A percentile compares a stretch with the other conserved stretches of the same genome.
phyloP scores from a whole-genome alignment of 2,113 vertebrate species.

The Ptilorrhoa leucosticta region DNA sequence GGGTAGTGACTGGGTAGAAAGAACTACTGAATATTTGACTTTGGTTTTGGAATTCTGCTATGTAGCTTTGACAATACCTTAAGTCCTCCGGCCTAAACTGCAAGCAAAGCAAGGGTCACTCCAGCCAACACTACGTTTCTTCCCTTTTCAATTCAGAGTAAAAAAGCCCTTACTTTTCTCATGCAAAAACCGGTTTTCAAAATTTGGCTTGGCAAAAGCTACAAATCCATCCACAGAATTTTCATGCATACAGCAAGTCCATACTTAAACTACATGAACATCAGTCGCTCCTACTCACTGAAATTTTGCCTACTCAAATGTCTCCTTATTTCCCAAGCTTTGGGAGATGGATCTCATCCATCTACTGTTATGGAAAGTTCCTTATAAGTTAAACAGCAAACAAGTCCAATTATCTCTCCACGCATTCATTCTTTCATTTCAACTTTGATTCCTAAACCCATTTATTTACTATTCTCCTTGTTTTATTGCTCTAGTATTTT shows the following conservation, averaged over 20 bases:
- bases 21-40: background rate
- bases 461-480: background rate
- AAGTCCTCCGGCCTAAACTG: background rate
- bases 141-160: background rate
- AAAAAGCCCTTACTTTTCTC: background rate
- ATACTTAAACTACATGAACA: background rate
- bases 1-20: fast-evolving
- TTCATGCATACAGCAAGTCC: background rate
- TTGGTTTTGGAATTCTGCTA: background rate
- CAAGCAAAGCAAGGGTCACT: background rate
- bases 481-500: background rate
- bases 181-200: background rate
- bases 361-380: background rate
- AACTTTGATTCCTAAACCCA: background rate
- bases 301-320: background rate
- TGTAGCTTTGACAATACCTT: background rate
- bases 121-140: background rate
- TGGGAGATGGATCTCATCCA: background rate
- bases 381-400: background rate
- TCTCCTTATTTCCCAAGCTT: background rate
- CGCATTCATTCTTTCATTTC: background rate
- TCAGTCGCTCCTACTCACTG: background rate
- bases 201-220: background rate
- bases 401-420: background rate
- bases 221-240: background rate